phyloP scores from a whole-genome alignment of 1,140 invertebrate genomes.

The Aphaenogaster rudis region DNA sequence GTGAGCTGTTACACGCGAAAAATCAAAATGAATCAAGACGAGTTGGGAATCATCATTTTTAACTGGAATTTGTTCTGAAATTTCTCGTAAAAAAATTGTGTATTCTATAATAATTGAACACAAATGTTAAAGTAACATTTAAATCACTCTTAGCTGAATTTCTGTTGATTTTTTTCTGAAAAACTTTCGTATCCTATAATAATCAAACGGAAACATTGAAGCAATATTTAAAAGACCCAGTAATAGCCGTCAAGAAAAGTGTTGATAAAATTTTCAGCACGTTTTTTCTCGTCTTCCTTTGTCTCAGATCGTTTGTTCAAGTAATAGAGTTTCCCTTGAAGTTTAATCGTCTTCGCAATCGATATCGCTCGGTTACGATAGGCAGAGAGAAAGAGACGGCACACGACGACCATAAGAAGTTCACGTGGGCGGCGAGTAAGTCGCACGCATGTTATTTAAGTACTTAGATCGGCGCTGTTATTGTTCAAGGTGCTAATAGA shows the following conservation, averaged over 20 bases:
- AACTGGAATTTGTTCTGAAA: not conserved
- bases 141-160: not conserved
- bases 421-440: slow-evolving; percentile 78
- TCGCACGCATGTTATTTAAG: slow-evolving; percentile 78
- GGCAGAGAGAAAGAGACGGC: slow-evolving; percentile 24
- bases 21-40: slow-evolving; percentile 5
- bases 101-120: not conserved
- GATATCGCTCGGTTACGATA: slow-evolving; percentile 70
- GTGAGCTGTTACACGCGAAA: not conserved
- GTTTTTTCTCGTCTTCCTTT: not conserved
- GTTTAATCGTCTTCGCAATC: slow-evolving; percentile 70
- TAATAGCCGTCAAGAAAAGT: not conserved
- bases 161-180: not conserved
- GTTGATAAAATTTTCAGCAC: slow-evolving; percentile 9
- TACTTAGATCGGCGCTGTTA: slow-evolving; percentile 79
- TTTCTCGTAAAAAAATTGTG: not conserved
- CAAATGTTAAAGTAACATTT: not conserved
- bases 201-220: not conserved
- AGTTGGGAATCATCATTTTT: not conserved
- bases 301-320: not conserved
- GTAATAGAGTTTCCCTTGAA: slow-evolving; percentile 49
- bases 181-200: not conserved
- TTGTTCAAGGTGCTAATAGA: slow-evolving; percentile 82
- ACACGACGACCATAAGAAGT: slow-evolving; percentile 67
- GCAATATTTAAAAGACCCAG: not conserved